Evolutionary conservation across 1,140 invertebrate species (phyloP).

Genomic region (Grapholita molesta): DNA sequence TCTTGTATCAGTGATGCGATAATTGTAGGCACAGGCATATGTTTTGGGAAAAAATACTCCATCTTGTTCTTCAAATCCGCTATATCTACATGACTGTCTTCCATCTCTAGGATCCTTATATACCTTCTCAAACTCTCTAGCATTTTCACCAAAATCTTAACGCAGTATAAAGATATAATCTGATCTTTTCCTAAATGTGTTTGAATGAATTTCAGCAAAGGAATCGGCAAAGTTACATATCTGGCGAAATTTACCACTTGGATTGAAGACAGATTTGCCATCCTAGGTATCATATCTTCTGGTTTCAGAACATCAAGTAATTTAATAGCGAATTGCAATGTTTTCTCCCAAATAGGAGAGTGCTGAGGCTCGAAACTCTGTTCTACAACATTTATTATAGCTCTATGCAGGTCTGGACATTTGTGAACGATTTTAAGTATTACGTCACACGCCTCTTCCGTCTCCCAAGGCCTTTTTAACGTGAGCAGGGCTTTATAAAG

Average conservation of each 20-base stretch:
- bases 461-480: constrained; percentile 82
- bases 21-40: constrained; percentile 74
- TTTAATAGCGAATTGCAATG: constrained; percentile 77
- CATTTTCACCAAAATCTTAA: constrained; percentile 74
- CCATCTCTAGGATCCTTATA: constrained; percentile 54
- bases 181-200: constrained; percentile 62
- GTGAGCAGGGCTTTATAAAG: constrained; percentile 81
- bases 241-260: constrained; percentile 75
- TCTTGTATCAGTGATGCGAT: constrained; percentile 75
- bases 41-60: constrained; percentile 70
- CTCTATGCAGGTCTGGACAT: constrained; percentile 86
- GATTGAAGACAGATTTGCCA: constrained; percentile 51
- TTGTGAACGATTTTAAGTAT: constrained; percentile 82
- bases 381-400: constrained; percentile 79
- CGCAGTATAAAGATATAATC: constrained; percentile 67
- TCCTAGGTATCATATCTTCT: constrained; percentile 55
- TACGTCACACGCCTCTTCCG: constrained; percentile 81
- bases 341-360: constrained; percentile 79
- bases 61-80: constrained; percentile 67
- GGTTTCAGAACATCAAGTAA: constrained; percentile 73
- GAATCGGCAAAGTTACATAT: constrained; percentile 72
- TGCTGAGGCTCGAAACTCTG: constrained; percentile 80
- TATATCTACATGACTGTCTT: constrained; percentile 44
- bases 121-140: constrained; percentile 67
- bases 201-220: constrained; percentile 72